phyloP scores from a whole-genome alignment of 2,113 vertebrate species.

The Andinoacara biseriatus region DNA sequence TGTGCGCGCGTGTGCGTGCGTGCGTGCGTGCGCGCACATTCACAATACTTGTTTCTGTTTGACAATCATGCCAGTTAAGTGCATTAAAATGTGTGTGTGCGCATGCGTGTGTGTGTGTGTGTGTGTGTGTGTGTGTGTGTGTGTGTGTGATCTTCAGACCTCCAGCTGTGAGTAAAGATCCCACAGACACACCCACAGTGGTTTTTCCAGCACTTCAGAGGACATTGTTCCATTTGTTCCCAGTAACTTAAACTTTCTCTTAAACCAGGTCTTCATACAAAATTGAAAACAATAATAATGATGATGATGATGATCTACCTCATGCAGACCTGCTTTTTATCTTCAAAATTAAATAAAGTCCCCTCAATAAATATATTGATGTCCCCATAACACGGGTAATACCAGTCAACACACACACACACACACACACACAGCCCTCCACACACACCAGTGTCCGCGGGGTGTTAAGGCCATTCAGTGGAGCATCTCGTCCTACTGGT shows the following conservation, averaged over 20 bases:
- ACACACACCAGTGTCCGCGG: constrained; percentile 24
- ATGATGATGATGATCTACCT: background rate
- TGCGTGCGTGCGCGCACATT: background rate
- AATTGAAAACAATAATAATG: too few species aligned
- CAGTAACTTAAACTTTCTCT: background rate
- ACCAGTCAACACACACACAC: background rate
- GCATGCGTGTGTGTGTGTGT: background rate
- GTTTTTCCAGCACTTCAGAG: background rate
- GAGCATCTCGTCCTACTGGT: constrained; percentile 62
- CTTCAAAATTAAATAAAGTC: background rate
- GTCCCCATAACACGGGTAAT: background rate
- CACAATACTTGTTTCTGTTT: background rate
- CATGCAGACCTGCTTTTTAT: background rate
- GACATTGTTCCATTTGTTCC: background rate
- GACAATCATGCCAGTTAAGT: background rate
- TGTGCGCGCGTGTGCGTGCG: background rate
- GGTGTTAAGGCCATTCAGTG: constrained; percentile 62
- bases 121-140: background rate
- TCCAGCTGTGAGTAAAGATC: constrained; percentile 36
- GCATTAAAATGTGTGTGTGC: background rate
- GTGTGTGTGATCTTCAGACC: constrained; percentile 3
- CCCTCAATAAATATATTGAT: background rate
- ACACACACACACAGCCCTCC: background rate
- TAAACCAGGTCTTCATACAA: background rate
- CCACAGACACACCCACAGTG: constrained; percentile 27